These are phyloP conservation scores for Apoda limacodes DNA, from an alignment of 2,888 invertebrate species.

Conservation along the genomic window DNA sequence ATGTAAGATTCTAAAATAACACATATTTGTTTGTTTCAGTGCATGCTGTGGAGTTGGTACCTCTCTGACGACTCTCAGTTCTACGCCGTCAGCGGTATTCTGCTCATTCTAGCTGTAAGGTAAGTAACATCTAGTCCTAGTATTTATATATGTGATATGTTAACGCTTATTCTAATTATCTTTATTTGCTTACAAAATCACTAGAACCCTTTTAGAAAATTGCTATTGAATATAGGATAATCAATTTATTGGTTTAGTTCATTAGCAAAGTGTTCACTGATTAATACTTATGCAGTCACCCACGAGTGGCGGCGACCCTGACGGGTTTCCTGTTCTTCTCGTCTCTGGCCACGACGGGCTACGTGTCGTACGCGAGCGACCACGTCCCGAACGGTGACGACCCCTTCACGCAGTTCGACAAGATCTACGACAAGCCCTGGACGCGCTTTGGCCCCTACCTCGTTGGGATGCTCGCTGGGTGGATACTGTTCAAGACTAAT, in stretches of 20 bases:
- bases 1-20: not conserved
- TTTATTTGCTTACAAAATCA: too few species aligned
- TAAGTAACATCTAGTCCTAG: too few species aligned
- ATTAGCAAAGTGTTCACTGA: too few species aligned
- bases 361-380: slow-evolving; percentile 82
- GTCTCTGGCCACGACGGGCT: slow-evolving; percentile 84
- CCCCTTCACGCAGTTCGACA: slow-evolving; percentile 86
- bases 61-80: slow-evolving; percentile 90
- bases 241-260: too few species aligned
- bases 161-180: too few species aligned
- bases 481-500: slow-evolving; percentile 85
- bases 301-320: slow-evolving; percentile 78
- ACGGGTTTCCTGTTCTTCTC: slow-evolving; percentile 76
- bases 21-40: slow-evolving; percentile 72
- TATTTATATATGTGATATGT: too few species aligned
- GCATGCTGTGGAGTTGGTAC: slow-evolving; percentile 94
- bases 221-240: too few species aligned
- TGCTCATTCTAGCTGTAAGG: slow-evolving; percentile 82
- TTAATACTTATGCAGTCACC: slow-evolving; percentile 68
- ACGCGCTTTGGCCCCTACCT: slow-evolving; percentile 86
- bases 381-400: slow-evolving; percentile 85
- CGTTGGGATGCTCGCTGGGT: slow-evolving; percentile 86
- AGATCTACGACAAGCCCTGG: slow-evolving; percentile 93
- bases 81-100: slow-evolving; percentile 83
- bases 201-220: too few species aligned